These are phyloP conservation scores for Euwallacea fornicatus DNA, from an alignment of 1,140 invertebrate species.

Conservation along the genomic window DNA sequence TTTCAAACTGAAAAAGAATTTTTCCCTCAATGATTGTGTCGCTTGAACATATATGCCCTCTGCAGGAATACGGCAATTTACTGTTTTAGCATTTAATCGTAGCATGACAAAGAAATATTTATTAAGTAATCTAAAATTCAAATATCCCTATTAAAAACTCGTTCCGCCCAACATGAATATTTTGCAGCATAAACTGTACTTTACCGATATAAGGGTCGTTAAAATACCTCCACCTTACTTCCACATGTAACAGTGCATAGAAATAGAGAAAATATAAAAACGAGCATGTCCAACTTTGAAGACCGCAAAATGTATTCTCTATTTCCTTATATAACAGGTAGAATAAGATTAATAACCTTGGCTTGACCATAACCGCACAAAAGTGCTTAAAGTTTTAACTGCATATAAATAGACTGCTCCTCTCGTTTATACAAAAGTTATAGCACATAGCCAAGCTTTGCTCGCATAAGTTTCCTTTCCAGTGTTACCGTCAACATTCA, in stretches of 20 bases:
- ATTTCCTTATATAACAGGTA: slow-evolving; percentile 20
- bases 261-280: background rate
- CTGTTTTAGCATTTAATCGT: background rate
- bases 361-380: slow-evolving; percentile 35
- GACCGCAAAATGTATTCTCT: slow-evolving; percentile 18
- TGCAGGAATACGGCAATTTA: too few relatives aligned
- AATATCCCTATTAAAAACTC: background rate
- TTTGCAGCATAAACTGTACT: background rate
- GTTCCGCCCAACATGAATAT: background rate
- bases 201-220: background rate
- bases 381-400: slow-evolving; percentile 39
- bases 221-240: background rate
- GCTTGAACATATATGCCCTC: too few relatives aligned
- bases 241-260: background rate
- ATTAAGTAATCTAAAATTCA: slow-evolving; percentile 5
- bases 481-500: slow-evolving; percentile 24
- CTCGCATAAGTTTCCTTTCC: slow-evolving; percentile 28
- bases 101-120: background rate
- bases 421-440: slow-evolving; percentile 34
- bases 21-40: background rate
- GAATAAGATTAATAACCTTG: slow-evolving; percentile 30
- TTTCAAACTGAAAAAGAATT: background rate
- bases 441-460: slow-evolving; percentile 18
- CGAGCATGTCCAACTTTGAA: background rate
- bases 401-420: slow-evolving; percentile 35